Base-by-base conservation (phyloP, 2,888 invertebrate species). In the Pseudococcus viburni region DNA sequence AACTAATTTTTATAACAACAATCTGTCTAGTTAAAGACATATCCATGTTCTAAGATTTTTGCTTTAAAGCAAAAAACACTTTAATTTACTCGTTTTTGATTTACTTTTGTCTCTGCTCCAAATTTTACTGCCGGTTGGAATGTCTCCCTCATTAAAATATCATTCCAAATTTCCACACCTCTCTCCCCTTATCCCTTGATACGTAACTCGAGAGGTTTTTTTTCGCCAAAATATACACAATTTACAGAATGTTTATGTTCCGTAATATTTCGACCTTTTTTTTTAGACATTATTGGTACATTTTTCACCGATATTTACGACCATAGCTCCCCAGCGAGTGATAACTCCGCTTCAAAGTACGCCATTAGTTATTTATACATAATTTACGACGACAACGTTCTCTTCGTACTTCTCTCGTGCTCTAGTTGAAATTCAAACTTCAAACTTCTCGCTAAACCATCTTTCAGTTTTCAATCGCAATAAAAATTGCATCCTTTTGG, bases 401-500 rank as follows among this genome's bases (percentile, higher is more conserved):
- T 48, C 48, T 15, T 51, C 48, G 15, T 15, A 51, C 4, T 12
- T 51, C 55, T 55, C 5, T n/a, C 5, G n/a, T n/a, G n/a, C 55
- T 55, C 55, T 0, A 55, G 55, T 17, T 55, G 55, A 55, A n/a
- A 55, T 55, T 55, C 48, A 51, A 15, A 51, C 48, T 15, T 51
- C 48, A 51, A 46, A 46, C 46, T 11, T 4, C 48, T 51, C 48
- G 48, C 48, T 12, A 8, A 51, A 51, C 48, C 15, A 51, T 51
- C 48, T 51, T 55, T 55, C 8, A 55, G 15, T 15, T n/a, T n/a
- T 55, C 55, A n/a, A n/a, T n/a, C n/a, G 55, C 17, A 4, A n/a
- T 55, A n/a, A 55, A 55, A 55, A 55, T n/a, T 64, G 11, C 22
- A 22, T 22, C 64, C 64, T 64, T 64, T 64, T 64, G 64, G 64